Evolutionary conservation across 37 sponge, comb jelly and placozoan species (phyloP).

Genomic region (Aplysina aerophoba): DNA sequence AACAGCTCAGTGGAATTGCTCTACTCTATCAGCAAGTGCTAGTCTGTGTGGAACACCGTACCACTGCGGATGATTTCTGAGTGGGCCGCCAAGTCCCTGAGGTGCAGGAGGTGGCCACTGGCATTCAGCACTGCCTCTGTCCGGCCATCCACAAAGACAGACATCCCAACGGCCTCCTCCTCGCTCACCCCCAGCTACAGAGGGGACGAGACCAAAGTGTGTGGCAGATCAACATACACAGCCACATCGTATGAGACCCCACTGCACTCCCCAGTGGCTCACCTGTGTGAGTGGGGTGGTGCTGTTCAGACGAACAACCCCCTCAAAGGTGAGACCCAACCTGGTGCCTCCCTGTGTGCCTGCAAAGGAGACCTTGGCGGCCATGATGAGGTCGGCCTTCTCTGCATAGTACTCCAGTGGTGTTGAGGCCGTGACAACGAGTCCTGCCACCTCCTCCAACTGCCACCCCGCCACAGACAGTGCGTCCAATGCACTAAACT

Average conservation of each 20-base stretch:
- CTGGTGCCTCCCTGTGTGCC: neutral
- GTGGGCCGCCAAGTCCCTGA: neutral
- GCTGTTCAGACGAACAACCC: neutral
- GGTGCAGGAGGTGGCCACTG: conserved; percentile 2
- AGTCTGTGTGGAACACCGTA: too few relatives aligned
- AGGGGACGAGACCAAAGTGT: neutral
- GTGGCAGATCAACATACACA: neutral
- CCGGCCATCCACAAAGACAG: neutral
- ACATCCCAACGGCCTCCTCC: neutral
- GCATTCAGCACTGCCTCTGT: conserved; percentile 1
- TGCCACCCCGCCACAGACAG: neutral
- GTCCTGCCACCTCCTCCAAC: neutral
- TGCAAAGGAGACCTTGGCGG: neutral
- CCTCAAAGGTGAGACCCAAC: neutral
- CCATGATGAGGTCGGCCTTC: neutral
- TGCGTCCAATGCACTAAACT: neutral
- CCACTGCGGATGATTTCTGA: neutral
- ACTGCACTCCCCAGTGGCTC: neutral
- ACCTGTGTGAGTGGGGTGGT: neutral
- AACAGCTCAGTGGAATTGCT: too few relatives aligned
- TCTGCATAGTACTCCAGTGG: neutral
- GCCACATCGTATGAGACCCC: neutral
- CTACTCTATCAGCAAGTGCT: too few relatives aligned
- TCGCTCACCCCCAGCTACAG: neutral
- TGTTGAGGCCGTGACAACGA: neutral